A percentile compares a stretch with the other conserved stretches of the same genome.
phyloP scores from a whole-genome alignment of 2,797 vertebrate genomes.

The Crocodylus rhombifer region DNA sequence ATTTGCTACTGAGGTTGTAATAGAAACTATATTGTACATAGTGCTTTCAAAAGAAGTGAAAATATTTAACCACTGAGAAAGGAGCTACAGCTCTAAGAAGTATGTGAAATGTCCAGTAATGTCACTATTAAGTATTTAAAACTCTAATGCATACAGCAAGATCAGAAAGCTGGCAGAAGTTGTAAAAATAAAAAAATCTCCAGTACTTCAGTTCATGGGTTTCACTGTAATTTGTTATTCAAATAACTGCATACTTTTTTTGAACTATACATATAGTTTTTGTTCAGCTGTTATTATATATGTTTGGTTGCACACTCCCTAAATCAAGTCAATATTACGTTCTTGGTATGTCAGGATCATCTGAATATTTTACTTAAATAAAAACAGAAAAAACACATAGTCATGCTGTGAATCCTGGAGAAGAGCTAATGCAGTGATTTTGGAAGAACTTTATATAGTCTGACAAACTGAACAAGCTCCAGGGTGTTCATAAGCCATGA shows the following conservation, averaged over 20 bases:
- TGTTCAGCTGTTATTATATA: neutral
- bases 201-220: neutral
- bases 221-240: neutral
- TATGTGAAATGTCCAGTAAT: neutral
- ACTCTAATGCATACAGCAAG: neutral
- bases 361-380: neutral
- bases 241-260: neutral
- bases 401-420: neutral
- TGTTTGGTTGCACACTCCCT: neutral
- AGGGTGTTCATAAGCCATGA: neutral
- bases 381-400: neutral
- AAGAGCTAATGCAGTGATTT: neutral
- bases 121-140: neutral
- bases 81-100: accelerated
- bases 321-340: neutral
- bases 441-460: neutral
- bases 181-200: neutral
- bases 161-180: neutral
- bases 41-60: neutral
- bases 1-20: neutral
- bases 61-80: neutral
- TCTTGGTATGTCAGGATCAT: neutral
- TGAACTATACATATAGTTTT: accelerated
- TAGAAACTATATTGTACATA: neutral
- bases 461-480: neutral